phyloP scores from a whole-genome alignment of 1,140 invertebrate species.

The Pogonomyrmex californicus region DNA sequence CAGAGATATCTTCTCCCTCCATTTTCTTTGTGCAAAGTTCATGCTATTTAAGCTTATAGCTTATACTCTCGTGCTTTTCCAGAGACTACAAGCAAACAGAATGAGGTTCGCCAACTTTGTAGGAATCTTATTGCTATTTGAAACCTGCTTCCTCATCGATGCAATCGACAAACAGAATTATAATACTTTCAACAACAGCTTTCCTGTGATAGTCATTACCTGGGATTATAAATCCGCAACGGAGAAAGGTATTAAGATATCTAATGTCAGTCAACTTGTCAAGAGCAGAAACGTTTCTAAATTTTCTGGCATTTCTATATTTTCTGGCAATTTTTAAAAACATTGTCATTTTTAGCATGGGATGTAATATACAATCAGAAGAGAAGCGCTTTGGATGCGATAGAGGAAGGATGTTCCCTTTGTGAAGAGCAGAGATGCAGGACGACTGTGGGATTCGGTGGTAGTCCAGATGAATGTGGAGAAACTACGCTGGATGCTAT shows the following conservation, averaged over 20 bases:
- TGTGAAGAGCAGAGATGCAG: slow-evolving; percentile 97
- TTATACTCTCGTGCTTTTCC: neutral
- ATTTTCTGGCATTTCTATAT: no score
- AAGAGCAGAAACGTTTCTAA: neutral
- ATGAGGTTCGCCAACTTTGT: slow-evolving; percentile 1
- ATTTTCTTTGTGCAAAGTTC: neutral
- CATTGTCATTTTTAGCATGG: slow-evolving; percentile 90
- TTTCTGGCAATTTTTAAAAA: neutral
- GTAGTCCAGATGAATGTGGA: slow-evolving; percentile 98
- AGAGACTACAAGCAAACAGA: neutral
- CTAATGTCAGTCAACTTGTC: neutral
- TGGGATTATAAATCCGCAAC: slow-evolving; percentile 89
- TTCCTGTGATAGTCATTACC: slow-evolving; percentile 89
- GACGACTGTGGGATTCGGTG: slow-evolving; percentile 97
- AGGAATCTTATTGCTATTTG: neutral
- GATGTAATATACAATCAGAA: slow-evolving; percentile 87
- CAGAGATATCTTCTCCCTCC: slow-evolving; percentile 43
- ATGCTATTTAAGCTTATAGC: neutral
- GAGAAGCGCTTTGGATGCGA: slow-evolving; percentile 92
- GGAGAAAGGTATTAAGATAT: slow-evolving; percentile 84
- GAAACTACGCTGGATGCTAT: slow-evolving; percentile 99
- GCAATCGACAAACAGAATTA: neutral
- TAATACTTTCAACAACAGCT: slow-evolving; percentile 42
- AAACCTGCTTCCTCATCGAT: neutral
- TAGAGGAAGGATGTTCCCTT: slow-evolving; percentile 93